Conservation (phyloP, 2,888 invertebrate genomes). For the Stenurella melanura region DNA sequence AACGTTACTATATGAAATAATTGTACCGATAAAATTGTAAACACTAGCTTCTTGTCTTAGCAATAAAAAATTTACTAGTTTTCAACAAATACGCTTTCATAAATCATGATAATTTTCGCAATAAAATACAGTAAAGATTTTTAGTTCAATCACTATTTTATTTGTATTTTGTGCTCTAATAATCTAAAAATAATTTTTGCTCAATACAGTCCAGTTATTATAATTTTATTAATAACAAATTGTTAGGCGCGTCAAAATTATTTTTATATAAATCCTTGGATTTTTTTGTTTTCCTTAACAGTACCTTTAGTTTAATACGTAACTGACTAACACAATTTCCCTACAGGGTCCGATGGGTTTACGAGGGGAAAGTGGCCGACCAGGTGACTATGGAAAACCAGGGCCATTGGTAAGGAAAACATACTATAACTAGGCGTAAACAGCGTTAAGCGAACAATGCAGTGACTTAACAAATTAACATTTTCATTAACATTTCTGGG, state of each 20-base stretch:
- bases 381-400: slow-evolving; percentile 83
- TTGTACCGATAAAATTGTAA: too few relatives aligned
- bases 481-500: slow-evolving; percentile 48
- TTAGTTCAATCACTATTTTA: too few relatives aligned
- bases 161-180: too few relatives aligned
- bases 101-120: too few relatives aligned
- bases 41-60: too few relatives aligned
- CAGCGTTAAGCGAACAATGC: slow-evolving; percentile 69
- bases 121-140: too few relatives aligned
- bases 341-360: slow-evolving; percentile 87
- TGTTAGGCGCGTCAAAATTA: neutral
- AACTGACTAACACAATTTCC: slow-evolving; percentile 20
- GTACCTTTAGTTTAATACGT: neutral
- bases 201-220: too few relatives aligned
- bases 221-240: too few relatives aligned
- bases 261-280: neutral
- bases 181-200: too few relatives aligned
- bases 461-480: slow-evolving; percentile 70
- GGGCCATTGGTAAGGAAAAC: slow-evolving; percentile 85
- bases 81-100: too few relatives aligned
- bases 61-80: too few relatives aligned
- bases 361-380: slow-evolving; percentile 84
- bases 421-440: slow-evolving; percentile 67
- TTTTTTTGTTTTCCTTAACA: neutral
- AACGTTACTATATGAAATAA: too few relatives aligned